phyloP scores from a whole-genome alignment of 1,140 invertebrate genomes.

The Pectinophora gossypiella region DNA sequence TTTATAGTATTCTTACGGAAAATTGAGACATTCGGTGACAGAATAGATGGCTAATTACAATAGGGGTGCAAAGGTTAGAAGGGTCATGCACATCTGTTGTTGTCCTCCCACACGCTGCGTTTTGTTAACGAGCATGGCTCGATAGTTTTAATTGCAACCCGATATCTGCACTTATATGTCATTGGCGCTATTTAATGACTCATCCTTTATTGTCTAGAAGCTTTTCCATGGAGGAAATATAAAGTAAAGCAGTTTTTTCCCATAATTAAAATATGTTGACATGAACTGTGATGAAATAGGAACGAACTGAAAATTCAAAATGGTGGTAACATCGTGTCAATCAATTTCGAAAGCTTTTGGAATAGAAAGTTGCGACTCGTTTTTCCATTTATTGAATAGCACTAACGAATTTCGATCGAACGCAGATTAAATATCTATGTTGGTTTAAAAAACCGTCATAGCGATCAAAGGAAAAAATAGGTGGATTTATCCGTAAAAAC shows the following conservation, averaged over 20 bases:
- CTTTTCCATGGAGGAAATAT: background rate
- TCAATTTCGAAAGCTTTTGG: slow-evolving; percentile 7
- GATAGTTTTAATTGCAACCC: slow-evolving; percentile 67
- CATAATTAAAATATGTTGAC: background rate
- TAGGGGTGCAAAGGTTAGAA: slow-evolving; percentile 46
- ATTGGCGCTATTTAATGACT: slow-evolving; percentile 11
- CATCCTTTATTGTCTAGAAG: background rate
- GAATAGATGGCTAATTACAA: slow-evolving; percentile 44
- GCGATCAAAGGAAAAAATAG: slow-evolving; percentile 32
- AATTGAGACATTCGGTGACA: slow-evolving; percentile 7
- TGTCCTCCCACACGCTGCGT: slow-evolving; percentile 47
- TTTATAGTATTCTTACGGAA: slow-evolving; percentile 7
- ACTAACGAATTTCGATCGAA: slow-evolving; percentile 8
- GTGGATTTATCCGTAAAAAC: slow-evolving; percentile 55
- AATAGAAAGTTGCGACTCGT: background rate
- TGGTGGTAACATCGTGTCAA: slow-evolving; percentile 5
- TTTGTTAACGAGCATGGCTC: slow-evolving; percentile 46
- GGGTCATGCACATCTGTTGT: slow-evolving; percentile 63
- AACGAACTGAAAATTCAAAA: background rate
- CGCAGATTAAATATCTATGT: slow-evolving; percentile 6
- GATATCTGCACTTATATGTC: slow-evolving; percentile 57
- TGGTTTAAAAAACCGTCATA: slow-evolving; percentile 19
- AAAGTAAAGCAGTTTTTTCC: background rate
- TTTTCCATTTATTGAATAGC: background rate
- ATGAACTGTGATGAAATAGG: background rate